Base-by-base conservation (phyloP, 2,888 invertebrate species). In the Tholera decimalis region DNA sequence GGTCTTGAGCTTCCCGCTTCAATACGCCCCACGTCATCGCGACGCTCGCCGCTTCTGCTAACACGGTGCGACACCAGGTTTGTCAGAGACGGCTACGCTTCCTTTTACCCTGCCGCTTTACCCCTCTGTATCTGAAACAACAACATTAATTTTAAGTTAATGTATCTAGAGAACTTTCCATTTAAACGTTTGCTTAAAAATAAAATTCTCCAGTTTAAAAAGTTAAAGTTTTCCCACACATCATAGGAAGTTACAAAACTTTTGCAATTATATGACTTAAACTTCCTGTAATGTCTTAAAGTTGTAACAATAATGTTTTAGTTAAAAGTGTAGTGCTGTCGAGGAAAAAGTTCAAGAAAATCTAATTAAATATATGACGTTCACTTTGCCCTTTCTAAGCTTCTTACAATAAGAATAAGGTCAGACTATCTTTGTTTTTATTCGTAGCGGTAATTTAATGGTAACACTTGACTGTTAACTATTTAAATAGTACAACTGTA, bases 201-300 rank as follows among this genome's bases (percentile, higher is more conserved):
- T n/a, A n/a, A 65, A 63, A 63, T 63, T 65, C 7, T 28, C 9
- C 11, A 22, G 9, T 60, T 26, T 28, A n/a, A n/a, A 50, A 41
- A n/a, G 15, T 53, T 22, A 28, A 8, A 44, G 7, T 3, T 62
- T 44, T 37, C 20, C 5, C 11, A 54, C 44, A 43, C 66, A 43
- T 54, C 24, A 43, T 18, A 26, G 20, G 9, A 43, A 22, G 18
- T 28, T 15, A 35, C 18, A 18, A 28, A 63, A 66, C 55, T 66
- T 63, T 44, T 28, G 18, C 28, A 44, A 63, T 63, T 44, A 67
- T 28, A 11, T 11, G 8, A 44, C 22, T 35, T 44, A 0, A 15
- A 44, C 11, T n/a, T 53, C 43, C 8, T 28, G 9, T 30, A 30
- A 58, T 35, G 22, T 33, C 26, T 33, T 5, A 15, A 64, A 63